Percentiles rank a stretch among this genome's conserved stretches.
phyloP scores from a whole-genome alignment of 2,888 invertebrate genomes.

The Conus canariensis region DNA sequence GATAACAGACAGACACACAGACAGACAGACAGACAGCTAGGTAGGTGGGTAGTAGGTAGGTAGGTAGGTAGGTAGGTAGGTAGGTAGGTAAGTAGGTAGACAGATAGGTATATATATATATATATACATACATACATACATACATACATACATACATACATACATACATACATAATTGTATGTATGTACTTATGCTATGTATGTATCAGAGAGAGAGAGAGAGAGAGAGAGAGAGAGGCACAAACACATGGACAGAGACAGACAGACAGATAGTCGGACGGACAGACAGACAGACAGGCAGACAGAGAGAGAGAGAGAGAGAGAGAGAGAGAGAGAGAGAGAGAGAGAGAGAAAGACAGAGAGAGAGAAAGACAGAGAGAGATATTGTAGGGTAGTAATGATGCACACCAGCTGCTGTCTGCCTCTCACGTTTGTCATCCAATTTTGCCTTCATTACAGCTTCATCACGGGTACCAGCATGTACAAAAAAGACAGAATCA shows the following conservation, averaged over 20 bases:
- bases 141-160: not conserved
- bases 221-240: not conserved
- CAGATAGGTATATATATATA: too few species aligned
- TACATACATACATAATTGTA: not conserved
- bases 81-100: too few species aligned
- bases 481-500: too few species aligned
- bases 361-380: too few species aligned
- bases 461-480: too few species aligned
- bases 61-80: too few species aligned
- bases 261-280: not conserved
- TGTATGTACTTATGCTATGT: not conserved
- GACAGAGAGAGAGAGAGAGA: conserved; percentile 5
- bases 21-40: not conserved
- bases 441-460: too few species aligned
- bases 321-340: not conserved
- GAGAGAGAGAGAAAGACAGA: not conserved
- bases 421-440: too few species aligned
- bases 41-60: too few species aligned
- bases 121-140: too few species aligned
- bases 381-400: too few species aligned
- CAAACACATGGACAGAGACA: not conserved
- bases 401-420: too few species aligned
- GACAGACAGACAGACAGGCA: not conserved
- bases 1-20: not conserved
- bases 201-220: not conserved